These are phyloP conservation scores for Pammene aurita DNA, from an alignment of 2,888 invertebrate genomes.

Conservation along the genomic window DNA sequence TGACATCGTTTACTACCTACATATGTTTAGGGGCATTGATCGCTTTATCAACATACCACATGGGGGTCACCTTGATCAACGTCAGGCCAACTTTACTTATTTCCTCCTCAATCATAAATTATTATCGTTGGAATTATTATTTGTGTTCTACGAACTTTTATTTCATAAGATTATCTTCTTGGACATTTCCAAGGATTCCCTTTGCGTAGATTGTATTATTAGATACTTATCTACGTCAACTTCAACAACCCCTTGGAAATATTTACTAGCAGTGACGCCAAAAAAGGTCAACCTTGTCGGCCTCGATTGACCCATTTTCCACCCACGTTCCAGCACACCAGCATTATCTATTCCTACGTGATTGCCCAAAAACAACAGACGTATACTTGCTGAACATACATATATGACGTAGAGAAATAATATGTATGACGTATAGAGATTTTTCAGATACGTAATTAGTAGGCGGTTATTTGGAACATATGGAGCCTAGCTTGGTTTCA, in stretches of 20 bases:
- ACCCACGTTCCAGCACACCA: slow-evolving; percentile 30
- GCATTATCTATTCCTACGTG: slow-evolving; percentile 31
- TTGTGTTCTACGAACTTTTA: not conserved
- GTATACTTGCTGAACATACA: not conserved
- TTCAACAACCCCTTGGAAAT: not conserved
- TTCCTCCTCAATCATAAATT: not conserved
- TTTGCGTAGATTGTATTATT: not conserved
- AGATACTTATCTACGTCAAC: not conserved
- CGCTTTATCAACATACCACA: not conserved
- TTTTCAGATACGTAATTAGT: not conserved
- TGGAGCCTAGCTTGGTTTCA: not conserved
- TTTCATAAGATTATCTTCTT: not conserved
- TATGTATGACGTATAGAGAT: not conserved
- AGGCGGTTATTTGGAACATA: not conserved
- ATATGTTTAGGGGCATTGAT: not conserved
- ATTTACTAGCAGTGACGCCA: slow-evolving; percentile 12
- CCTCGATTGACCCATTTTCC: slow-evolving; percentile 22
- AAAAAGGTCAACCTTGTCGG: slow-evolving; percentile 31
- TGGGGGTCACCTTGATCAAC: not conserved
- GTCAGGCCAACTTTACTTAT: not conserved
- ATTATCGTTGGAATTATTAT: not conserved
- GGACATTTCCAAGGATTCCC: slow-evolving; percentile 11
- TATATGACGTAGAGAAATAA: slow-evolving; percentile 27
- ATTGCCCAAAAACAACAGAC: slow-evolving; percentile 14
- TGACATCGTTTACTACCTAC: not conserved